phyloP scores from a whole-genome alignment of 1,140 invertebrate genomes.

The Diabrotica virgifera region DNA sequence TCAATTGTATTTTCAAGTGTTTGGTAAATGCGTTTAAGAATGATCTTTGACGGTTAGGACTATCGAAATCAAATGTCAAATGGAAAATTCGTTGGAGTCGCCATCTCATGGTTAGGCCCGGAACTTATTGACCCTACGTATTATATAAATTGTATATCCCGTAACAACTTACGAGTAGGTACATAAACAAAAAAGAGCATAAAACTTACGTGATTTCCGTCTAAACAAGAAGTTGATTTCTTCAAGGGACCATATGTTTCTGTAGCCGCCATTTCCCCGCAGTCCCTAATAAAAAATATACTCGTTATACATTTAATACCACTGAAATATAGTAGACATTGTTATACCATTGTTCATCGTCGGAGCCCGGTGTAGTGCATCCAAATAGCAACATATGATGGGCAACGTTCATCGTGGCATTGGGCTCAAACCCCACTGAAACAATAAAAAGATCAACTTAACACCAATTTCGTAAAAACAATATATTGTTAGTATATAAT shows the following conservation, averaged over 20 bases:
- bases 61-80: too few species aligned
- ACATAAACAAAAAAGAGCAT: not conserved
- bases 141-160: too few species aligned
- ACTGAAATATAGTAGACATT: constrained; percentile 61
- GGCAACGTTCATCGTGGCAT: constrained; percentile 83
- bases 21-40: too few species aligned
- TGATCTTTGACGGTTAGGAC: too few species aligned
- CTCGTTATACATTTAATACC: constrained; percentile 6
- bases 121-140: too few species aligned
- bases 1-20: too few species aligned
- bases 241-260: constrained; percentile 49
- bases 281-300: constrained; percentile 64
- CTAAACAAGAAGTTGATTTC: constrained; percentile 64
- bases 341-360: constrained; percentile 76
- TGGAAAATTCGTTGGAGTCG: too few species aligned
- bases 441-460: constrained; percentile 32
- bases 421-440: constrained; percentile 89
- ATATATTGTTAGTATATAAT: not conserved
- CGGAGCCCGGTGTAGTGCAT: constrained; percentile 78
- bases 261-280: constrained; percentile 81
- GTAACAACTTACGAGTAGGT: too few species aligned
- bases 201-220: constrained; percentile 63
- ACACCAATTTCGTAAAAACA: not conserved
- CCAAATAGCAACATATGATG: constrained; percentile 98
- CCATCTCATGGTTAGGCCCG: too few species aligned